Evolutionary conservation across 37 sponge, comb jelly and placozoan genomes (phyloP).

Genomic region (Axinella damicornis): DNA sequence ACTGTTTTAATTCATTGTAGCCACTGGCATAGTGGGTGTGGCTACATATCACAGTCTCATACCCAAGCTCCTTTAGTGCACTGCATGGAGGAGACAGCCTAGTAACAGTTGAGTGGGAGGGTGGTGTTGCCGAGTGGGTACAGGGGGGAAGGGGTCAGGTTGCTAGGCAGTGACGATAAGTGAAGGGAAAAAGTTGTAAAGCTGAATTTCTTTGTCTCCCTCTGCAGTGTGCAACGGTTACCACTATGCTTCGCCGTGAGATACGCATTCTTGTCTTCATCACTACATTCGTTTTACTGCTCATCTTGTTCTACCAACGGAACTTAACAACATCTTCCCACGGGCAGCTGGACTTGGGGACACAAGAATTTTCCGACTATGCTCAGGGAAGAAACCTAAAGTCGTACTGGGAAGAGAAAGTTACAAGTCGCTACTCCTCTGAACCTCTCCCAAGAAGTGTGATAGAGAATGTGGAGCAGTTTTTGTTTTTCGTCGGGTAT

Average conservation of each 20-base stretch:
- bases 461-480: slow-evolving; percentile 18
- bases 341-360: not conserved
- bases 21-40: no score
- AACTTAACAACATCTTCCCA: not conserved
- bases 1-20: no score
- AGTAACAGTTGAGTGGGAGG: no score
- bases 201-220: not conserved
- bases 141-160: no score
- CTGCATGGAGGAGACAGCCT: no score
- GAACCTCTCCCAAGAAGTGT: slow-evolving; percentile 14
- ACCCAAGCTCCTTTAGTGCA: no score
- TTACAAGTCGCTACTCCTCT: not conserved
- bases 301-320: not conserved
- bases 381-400: not conserved
- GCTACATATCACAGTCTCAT: no score
- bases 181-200: no score
- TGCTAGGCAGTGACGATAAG: no score
- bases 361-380: not conserved
- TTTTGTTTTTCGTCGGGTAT: slow-evolving; percentile 74
- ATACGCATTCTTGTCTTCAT: slow-evolving; percentile 16
- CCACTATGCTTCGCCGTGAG: slow-evolving; percentile 21
- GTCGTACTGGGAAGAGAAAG: not conserved
- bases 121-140: no score
- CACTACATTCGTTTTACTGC: not conserved
- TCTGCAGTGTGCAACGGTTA: not conserved